These are phyloP conservation scores for Pyrocoelia pectoralis DNA, from an alignment of 2,888 invertebrate species.

Conservation along the genomic window DNA sequence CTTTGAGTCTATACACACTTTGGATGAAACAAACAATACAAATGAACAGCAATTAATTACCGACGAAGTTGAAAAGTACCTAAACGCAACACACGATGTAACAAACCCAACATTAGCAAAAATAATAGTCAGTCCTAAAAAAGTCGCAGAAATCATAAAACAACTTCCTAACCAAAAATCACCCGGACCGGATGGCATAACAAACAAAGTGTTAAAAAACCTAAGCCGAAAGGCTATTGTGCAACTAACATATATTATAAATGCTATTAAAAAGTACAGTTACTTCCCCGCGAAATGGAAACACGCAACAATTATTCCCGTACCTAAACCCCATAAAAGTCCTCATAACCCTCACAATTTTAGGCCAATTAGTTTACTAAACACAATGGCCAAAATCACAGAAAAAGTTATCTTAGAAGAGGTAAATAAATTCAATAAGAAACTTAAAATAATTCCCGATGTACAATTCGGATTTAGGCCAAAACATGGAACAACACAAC, in stretches of 20 bases:
- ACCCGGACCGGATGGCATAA: background rate
- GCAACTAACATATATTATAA: background rate
- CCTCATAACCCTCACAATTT: constrained; percentile 23
- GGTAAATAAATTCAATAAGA: constrained; percentile 16
- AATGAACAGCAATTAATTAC: background rate
- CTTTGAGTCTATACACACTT: background rate
- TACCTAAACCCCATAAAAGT: constrained; percentile 35
- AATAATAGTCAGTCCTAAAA: background rate
- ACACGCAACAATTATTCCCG: background rate
- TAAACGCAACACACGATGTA: background rate
- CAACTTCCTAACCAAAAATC: constrained; percentile 1
- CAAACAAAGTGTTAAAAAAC: constrained; percentile 1
- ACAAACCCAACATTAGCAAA: background rate
- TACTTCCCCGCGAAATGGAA: constrained; percentile 4
- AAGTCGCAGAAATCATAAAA: background rate
- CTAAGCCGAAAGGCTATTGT: background rate
- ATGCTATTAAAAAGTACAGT: background rate
- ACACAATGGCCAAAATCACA: constrained; percentile 28
- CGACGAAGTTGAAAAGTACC: background rate
- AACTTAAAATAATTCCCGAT: constrained; percentile 21
- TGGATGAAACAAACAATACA: background rate
- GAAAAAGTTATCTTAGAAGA: constrained; percentile 31
- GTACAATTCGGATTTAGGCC: constrained; percentile 49
- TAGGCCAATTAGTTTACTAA: constrained; percentile 38
- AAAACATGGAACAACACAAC: constrained; percentile 45